These are phyloP conservation scores for Himalopsyche phryganea DNA, from an alignment of 1,140 invertebrate genomes.

Conservation along the genomic window DNA sequence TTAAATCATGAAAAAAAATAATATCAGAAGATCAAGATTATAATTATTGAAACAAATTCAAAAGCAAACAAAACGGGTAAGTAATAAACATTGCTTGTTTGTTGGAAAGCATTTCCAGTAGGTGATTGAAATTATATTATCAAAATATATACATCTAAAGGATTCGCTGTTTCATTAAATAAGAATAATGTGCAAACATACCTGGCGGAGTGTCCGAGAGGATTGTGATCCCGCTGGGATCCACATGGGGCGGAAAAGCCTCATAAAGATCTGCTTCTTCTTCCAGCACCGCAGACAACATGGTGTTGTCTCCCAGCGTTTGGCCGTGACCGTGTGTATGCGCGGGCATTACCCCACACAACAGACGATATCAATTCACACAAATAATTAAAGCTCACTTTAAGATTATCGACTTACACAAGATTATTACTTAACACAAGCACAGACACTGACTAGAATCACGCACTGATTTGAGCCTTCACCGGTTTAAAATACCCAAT, in stretches of 20 bases:
- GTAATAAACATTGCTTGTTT: too few relatives aligned
- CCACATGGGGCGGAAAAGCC: slow-evolving; percentile 69
- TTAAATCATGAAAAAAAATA: too few relatives aligned
- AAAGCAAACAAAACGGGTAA: too few relatives aligned
- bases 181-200: slow-evolving; percentile 34
- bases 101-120: not conserved
- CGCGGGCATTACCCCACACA: slow-evolving; percentile 48
- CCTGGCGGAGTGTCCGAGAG: slow-evolving; percentile 54
- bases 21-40: too few relatives aligned
- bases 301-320: slow-evolving; percentile 26
- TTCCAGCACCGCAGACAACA: slow-evolving; percentile 61
- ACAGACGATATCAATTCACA: not conserved
- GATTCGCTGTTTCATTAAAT: too few relatives aligned
- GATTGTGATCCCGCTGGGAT: slow-evolving; percentile 65
- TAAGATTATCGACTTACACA: not conserved
- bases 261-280: slow-evolving; percentile 70
- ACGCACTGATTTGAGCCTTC: not conserved
- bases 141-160: not conserved
- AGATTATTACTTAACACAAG: not conserved
- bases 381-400: not conserved
- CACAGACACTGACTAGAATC: slow-evolving; percentile 2
- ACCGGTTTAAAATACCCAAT: not conserved
- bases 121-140: not conserved
- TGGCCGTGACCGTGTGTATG: slow-evolving; percentile 10
- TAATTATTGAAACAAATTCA: too few relatives aligned